Conservation (phyloP, 2,797 vertebrate species). For the Argya squamiceps region DNA sequence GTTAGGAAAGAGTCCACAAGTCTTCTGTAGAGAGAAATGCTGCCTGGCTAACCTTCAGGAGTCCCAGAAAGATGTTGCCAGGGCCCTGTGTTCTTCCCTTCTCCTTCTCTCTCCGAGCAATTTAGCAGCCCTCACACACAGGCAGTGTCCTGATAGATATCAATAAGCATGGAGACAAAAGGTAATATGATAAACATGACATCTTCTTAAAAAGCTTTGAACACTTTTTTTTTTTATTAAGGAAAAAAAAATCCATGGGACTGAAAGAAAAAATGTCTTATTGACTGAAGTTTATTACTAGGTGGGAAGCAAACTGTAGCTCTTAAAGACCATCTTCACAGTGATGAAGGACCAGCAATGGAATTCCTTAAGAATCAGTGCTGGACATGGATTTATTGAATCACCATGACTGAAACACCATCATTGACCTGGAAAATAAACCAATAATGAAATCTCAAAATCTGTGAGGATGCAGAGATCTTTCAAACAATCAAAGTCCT, state of each 20-base stretch:
- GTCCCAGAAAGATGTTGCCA: neutral
- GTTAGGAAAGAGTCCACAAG: neutral
- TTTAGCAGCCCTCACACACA: neutral
- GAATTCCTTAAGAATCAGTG: neutral
- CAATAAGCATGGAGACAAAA: neutral
- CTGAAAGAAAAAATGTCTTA: neutral
- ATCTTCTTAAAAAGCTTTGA: neutral
- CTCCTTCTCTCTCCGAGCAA: neutral
- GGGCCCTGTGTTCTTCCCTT: neutral
- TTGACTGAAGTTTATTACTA: neutral
- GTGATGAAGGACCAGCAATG: neutral
- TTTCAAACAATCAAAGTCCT: neutral
- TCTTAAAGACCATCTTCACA: neutral
- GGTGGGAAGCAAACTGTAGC: neutral
- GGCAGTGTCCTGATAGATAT: neutral
- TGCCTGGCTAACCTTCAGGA: neutral
- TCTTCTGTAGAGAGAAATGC: neutral
- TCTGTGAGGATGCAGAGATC: neutral
- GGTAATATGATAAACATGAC: neutral
- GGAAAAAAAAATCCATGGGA: neutral
- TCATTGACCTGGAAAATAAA: neutral
- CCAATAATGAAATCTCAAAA: neutral
- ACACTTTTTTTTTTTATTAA: neutral
- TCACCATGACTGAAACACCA: neutral
- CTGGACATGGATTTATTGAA: neutral